These are phyloP conservation scores for Ptiloglossa arizonensis DNA, from an alignment of 1,140 invertebrate species.

Conservation along the genomic window DNA sequence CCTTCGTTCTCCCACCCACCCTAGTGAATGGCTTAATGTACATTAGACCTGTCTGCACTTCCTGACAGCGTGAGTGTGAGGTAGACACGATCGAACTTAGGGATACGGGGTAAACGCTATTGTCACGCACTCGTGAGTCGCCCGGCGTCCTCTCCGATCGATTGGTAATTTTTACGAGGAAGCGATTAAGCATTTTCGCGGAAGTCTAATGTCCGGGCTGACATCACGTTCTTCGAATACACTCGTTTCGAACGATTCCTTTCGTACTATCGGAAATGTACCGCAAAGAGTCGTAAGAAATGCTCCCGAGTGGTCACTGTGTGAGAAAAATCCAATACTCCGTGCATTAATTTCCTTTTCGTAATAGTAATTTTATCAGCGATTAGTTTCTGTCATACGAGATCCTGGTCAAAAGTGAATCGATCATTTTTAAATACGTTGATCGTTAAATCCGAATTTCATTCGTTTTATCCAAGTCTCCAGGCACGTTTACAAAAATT, in stretches of 20 bases:
- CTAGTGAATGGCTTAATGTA: conserved; percentile 28
- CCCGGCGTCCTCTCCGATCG: conserved; percentile 8
- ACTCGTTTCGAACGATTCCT: not conserved
- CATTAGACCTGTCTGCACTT: conserved; percentile 41
- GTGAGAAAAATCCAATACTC: no score
- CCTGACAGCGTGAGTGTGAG: conserved; percentile 39
- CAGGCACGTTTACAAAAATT: no score
- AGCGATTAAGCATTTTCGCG: conserved; percentile 58
- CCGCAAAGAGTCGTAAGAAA: no score
- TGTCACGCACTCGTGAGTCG: conserved; percentile 57
- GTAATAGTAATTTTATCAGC: no score
- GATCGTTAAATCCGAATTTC: no score
- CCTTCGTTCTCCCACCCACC: conserved; percentile 11
- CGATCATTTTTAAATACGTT: no score
- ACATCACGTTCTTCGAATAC: not conserved
- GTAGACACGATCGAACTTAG: conserved; percentile 44
- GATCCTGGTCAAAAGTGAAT: no score
- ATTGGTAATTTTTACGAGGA: conserved; percentile 67
- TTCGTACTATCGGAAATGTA: no score
- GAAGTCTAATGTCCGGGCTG: conserved; percentile 14
- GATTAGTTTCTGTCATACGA: no score
- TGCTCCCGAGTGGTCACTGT: no score
- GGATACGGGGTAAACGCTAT: conserved; percentile 65
- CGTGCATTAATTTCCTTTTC: no score
- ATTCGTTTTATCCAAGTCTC: no score